Evolutionary conservation across 2,113 vertebrate genomes (phyloP).

Genomic region (Anhinga rufa): DNA sequence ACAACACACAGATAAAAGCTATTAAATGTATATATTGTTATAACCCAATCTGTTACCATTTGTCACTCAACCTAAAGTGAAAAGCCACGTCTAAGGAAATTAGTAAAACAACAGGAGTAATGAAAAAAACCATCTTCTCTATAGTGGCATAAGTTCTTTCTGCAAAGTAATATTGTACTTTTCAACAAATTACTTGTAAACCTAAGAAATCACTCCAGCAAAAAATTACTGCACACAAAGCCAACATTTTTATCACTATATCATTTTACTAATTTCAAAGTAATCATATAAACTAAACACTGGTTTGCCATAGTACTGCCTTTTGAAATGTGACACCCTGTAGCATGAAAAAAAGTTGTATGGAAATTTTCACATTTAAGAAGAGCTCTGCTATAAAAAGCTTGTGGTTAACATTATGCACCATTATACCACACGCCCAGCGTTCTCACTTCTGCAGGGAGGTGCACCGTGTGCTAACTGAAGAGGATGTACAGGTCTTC

Average conservation of each 20-base stretch:
- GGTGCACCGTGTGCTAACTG: not conserved
- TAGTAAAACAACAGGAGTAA: not conserved
- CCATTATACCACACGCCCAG: not conserved
- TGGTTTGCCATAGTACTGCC: not conserved
- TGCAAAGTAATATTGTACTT: not conserved
- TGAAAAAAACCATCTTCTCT: not conserved
- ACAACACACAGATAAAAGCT: not conserved
- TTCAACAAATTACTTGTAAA: not conserved
- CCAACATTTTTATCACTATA: slow-evolving; percentile 1
- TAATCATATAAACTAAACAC: slow-evolving; percentile 14
- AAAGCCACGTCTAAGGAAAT: not conserved
- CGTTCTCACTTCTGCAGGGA: slow-evolving; percentile 16
- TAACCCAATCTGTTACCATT: not conserved
- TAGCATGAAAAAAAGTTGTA: not conserved
- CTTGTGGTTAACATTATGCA: slow-evolving; percentile 24
- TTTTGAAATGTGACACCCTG: slow-evolving; percentile 40
- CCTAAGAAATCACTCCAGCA: not conserved
- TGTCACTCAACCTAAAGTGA: not conserved
- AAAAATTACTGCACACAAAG: not conserved
- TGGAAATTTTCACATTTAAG: slow-evolving; percentile 36
- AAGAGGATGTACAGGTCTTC: not conserved
- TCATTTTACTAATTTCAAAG: slow-evolving; percentile 43
- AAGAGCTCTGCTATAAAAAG: slow-evolving; percentile 35
- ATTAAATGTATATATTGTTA: not conserved
- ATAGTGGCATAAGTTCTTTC: not conserved